Evolutionary conservation across 2,888 invertebrate genomes (phyloP), one percentile per base, ranked within the genome.

Genomic region (Mamestra brassicae): DNA sequence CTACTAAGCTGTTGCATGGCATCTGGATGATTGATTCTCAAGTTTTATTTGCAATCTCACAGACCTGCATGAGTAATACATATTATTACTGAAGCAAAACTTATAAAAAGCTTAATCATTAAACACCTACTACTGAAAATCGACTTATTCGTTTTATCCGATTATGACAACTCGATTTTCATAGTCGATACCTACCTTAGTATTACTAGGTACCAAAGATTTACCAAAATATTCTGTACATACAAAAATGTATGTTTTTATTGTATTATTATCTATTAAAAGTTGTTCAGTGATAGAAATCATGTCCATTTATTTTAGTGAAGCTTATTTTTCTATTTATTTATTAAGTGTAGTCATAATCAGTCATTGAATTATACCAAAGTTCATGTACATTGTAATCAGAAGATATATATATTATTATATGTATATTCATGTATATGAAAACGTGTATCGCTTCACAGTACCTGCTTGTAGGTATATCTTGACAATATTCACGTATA

Each of bases 1-100:
- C 83, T 98, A 98, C 91, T 98, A 97, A 97, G 87, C 80, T 75
- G 75, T 60, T 66, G 57, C 47, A 54, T 38, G 26, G 66, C 73
- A 61, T 60, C 77, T 58, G 63, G 63, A 72, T 72, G 26, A 77
- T 73, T 72, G 55, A 68, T 77, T 82, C 80, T 80, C 70, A 71
- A 66, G 68, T 83, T 81, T 87, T 71, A 77, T 83, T 87, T 87
- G 87, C 87, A 71, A 77, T 67, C 65, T 79, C 82, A 80, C 63
- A 57, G 57, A 66, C 54, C 54, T 65, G 64, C 74, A 61, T 76
- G 67, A 77, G 80, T 83, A 68, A 80, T 74, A 65, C 58, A 26
- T 71, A 67, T 68, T 66, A 54, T 62, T 60, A 75, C 61, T 60
- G 10, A 54, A 66, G 62, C 55, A 71, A 45, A 58, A 75, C 63